These are phyloP conservation scores for Sarcophilus harrisii DNA, from an alignment of 2,797 vertebrate genomes.

Conservation along the genomic window DNA sequence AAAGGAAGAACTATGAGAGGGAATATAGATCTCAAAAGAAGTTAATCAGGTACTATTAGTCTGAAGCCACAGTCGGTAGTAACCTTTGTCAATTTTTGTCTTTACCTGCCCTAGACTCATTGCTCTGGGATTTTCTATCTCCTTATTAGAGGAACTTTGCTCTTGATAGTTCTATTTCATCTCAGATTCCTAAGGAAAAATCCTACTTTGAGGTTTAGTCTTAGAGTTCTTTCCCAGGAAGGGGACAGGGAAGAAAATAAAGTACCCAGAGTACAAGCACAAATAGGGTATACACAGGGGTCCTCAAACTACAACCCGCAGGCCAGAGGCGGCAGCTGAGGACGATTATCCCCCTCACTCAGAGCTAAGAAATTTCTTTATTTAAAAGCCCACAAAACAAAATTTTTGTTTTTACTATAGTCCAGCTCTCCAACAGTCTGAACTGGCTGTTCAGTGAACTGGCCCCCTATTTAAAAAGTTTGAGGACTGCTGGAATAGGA, in stretches of 20 bases:
- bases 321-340: too few relatives aligned
- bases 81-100: not conserved
- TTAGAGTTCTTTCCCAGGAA: not conserved
- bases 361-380: too few relatives aligned
- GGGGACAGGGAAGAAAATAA: not conserved
- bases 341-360: too few relatives aligned
- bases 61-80: not conserved
- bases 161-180: not conserved
- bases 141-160: not conserved
- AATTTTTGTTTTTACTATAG: too few relatives aligned
- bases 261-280: not conserved
- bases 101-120: not conserved
- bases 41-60: not conserved
- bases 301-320: too few relatives aligned
- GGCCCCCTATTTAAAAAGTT: too few relatives aligned
- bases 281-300: too few relatives aligned
- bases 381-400: too few relatives aligned
- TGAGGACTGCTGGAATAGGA: too few relatives aligned
- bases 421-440: too few relatives aligned
- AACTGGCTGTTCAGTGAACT: too few relatives aligned
- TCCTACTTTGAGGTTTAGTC: not conserved
- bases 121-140: not conserved
- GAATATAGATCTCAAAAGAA: not conserved
- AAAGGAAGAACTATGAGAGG: not conserved
- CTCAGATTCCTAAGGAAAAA: not conserved